Base-by-base conservation (phyloP, 1,140 invertebrate species). In the Papilio dardanus region DNA sequence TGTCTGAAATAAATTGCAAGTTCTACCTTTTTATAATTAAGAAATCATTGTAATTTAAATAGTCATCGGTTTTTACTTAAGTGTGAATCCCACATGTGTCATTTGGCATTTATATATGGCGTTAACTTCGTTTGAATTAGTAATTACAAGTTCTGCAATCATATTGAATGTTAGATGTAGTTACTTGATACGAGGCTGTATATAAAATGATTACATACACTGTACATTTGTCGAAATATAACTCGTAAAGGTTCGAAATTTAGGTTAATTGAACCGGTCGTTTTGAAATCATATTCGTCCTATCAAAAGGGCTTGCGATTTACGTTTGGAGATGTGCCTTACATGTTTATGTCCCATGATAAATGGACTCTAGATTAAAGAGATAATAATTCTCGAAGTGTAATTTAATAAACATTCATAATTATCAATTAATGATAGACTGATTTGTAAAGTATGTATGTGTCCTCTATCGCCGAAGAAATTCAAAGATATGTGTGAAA, bases 241-340 rank as follows among this genome's bases (percentile, higher is more conserved):
- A 62, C 24, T 62, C 24, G 24, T 62, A 62, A 62, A 62, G 54
- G 54, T 62, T 62, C 12, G 54, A 62, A 62, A 62, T 62, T 30
- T 5, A 62, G 54, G 54, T 62, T 62, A 62, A 62, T 62, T 10
- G 54, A 28, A 30, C 54, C 54, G 54, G 54, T 62, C 54, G 54
- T 62, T 62, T 62, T 62, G 54, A 62, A 62, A 62, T 30, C 12
- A 62, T 62, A 62, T 62, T 62, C 54, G 24, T 62, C 24, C 54
- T 62, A 58, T 58, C 54, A 30, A 62, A n/a, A 62, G 54, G 54
- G 54, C 54, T 62, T 62, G 24, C 24, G 19, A 62, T 62, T 62
- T 30, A 62, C 30, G 24, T 62, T 28, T 30, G 28, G 30, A 62
- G 54, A 62, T 62, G 54, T 4, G 10, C 54, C 12, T 62, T 14